Evolutionary conservation across 2,113 vertebrate genomes (phyloP).

Genomic region (Chinchilla lanigera): DNA sequence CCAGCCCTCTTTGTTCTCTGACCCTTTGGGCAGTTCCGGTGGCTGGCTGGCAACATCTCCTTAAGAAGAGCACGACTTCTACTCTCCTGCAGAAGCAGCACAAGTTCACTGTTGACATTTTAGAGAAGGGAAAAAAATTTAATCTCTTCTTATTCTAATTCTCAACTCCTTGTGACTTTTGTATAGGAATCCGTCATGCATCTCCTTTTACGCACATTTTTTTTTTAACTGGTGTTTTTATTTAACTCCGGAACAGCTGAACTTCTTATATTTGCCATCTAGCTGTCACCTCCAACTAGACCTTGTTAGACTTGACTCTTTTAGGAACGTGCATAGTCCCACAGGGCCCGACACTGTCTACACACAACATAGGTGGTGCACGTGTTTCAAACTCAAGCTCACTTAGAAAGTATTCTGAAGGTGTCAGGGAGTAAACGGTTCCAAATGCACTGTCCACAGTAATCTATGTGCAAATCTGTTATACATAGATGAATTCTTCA

Average conservation of each 20-base stretch:
- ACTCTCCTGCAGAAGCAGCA: not conserved
- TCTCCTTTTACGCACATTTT: not conserved
- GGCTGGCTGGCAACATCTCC: not conserved
- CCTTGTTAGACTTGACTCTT: not conserved
- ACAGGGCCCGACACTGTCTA: not conserved
- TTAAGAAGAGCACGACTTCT: not conserved
- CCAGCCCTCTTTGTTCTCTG: not conserved
- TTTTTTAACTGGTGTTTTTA: constrained; percentile 20
- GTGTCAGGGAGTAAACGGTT: not conserved
- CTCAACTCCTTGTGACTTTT: not conserved
- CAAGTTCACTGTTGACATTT: not conserved
- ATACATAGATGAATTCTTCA: not conserved
- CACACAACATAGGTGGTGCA: not conserved
- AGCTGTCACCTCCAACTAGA: not conserved
- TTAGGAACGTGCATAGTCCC: not conserved
- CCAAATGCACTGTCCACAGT: not conserved
- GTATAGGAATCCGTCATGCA: not conserved
- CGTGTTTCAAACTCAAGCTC: not conserved
- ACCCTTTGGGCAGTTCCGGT: not conserved
- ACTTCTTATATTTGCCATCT: constrained; percentile 6
- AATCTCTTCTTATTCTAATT: not conserved
- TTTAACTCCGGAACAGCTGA: not conserved
- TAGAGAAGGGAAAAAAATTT: not conserved
- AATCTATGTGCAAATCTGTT: constrained; percentile 2
- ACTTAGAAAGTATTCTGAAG: not conserved